Base-by-base conservation (phyloP, 1,140 invertebrate species). In the Drosophila micromelanica region DNA sequence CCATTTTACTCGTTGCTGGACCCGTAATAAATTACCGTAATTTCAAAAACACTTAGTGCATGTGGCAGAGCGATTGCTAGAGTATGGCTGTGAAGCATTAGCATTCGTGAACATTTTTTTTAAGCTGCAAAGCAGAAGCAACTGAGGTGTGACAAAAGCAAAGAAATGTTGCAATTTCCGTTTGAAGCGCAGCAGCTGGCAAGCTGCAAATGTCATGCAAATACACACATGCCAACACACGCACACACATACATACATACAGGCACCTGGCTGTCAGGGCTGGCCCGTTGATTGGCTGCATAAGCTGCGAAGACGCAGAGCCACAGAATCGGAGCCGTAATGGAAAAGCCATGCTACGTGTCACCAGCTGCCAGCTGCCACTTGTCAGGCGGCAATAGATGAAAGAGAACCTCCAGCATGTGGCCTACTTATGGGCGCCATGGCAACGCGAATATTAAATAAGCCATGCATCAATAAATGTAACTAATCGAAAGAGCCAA, bases 1-100 rank as follows among this genome's bases (percentile, higher is more conserved):
- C 51, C 48, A 70, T 55, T 62, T 70, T 55, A 54, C 57, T 62
- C 40, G 57, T 42, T 54, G 37, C 49, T 70, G 48, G 65, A 38
- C 68, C 42, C 57, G 57, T 80, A 68, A 86, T 86, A 86, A 86
- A 86, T 86, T 86, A 85, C 81, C 52, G 81, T 78, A 85, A 86
- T 86, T 86, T 80, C 61, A 67, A 80, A 80, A 82, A 77, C 79
- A 78, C 79, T 80, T 86, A 75, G 69, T 62, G 37, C 15, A 30
- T 32, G 63, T 67, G 63, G 54, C 54, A 59, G 63, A 67, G 32
- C 35, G 55, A 67, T 67, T 67, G 69, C 52, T 15, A 1, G 27
- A 23, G 40, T 35, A 52, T 23, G 46, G 54, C 38, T 30, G 42
- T 57, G 38, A 13, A 17, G 48, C 55, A 82, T 78, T 81, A 75